Conservation (phyloP, 2,113 vertebrate genomes). For the Nettapus auritus region DNA sequence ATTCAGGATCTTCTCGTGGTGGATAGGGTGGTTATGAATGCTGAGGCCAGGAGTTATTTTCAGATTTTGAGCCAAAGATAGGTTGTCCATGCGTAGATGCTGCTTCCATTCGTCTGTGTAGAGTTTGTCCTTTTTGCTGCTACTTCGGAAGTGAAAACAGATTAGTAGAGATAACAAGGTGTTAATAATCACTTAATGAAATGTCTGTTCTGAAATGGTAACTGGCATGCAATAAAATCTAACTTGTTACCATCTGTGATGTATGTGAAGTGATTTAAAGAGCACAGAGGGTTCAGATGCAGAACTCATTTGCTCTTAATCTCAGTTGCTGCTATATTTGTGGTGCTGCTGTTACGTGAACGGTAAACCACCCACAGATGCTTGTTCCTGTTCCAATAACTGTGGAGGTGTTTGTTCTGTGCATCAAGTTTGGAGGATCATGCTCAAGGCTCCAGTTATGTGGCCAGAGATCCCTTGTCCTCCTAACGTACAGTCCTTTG, state of each 20-base stretch:
- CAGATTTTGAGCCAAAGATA: background rate
- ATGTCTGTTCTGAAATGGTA: background rate
- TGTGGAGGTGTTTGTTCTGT: background rate
- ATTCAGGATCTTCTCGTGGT: background rate
- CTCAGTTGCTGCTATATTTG: background rate
- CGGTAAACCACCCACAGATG: background rate
- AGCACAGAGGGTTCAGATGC: background rate
- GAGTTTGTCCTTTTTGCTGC: background rate
- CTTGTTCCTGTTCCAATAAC: background rate
- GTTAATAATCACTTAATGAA: background rate
- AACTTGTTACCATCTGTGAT: background rate
- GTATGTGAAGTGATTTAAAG: background rate
- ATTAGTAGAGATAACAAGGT: background rate
- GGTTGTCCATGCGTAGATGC: background rate
- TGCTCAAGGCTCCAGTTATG: background rate
- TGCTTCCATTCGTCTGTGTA: background rate
- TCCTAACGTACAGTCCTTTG: background rate
- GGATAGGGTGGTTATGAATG: background rate
- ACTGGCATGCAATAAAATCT: background rate
- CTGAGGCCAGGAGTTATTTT: background rate
- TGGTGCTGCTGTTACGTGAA: background rate
- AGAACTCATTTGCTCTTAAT: background rate
- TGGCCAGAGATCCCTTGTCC: background rate
- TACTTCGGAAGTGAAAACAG: background rate
- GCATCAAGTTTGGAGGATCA: background rate